Evolutionary conservation across 2,888 invertebrate species (phyloP), one percentile per base, ranked within the genome.

Genomic region (Apotomis betuletana): DNA sequence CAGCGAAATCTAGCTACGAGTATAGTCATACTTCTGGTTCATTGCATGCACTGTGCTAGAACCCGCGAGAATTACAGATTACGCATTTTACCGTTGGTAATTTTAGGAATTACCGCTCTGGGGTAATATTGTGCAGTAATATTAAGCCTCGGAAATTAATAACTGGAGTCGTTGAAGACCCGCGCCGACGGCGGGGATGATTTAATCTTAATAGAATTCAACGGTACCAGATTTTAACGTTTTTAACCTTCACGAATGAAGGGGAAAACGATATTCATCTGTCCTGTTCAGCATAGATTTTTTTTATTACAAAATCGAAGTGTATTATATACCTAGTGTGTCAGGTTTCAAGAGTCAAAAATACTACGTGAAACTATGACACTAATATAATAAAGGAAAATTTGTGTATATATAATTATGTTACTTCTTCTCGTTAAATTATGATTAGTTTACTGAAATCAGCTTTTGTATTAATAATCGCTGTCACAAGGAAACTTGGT

Each of bases 61-160:
- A 36, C 65, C 65, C 60, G 61, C 71, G 62, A 51, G 61, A 71
- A 71, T 71, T 71, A 67, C 67, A 71, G 71, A 71, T 71, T 71
- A 67, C 71, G 57, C 38, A 64, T 67, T 67, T 67, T 67, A 71
- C 70, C 64, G 71, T 44, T 67, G 67, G 72, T 63, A 63, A 72
- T 72, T 72, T 72, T 46, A 15, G 68, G 59, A 68, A 72, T 72
- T 68, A 72, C 63, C 72, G 63, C 62, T 68, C 59, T 10, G 54
- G 72, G 67, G 70, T 70, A 70, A 70, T 70, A 70, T 61, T 65
- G 61, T 70, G 65, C 70, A 64, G 67, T 72, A 72, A 68, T 71
- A 71, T 72, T 72, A 72, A 68, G 72, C 72, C 67, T 49, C 67
- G 36, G 68, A 63, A 72, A 72, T 72, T 72, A 72, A 72, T 72